A percentile compares a stretch with the other conserved stretches of the same genome.
Conservation (phyloP, 1,140 invertebrate genomes). For the Scaptomyza montana region DNA sequence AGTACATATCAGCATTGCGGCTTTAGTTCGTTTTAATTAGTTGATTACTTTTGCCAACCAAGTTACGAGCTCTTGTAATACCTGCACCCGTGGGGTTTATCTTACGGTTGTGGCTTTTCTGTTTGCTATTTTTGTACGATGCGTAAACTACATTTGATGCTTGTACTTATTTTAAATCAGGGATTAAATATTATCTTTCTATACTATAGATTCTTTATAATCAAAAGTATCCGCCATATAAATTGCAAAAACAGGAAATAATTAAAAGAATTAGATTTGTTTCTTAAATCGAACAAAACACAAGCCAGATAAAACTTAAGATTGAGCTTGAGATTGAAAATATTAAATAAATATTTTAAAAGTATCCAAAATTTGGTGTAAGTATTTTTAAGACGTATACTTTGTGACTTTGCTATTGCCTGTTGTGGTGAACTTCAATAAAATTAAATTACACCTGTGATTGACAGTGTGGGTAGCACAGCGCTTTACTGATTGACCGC, state of each 20-base stretch:
- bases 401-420: not conserved
- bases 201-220: too few species aligned
- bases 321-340: too few species aligned
- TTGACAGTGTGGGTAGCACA: slow-evolving; percentile 27
- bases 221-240: too few species aligned
- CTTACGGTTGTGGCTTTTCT: too few species aligned
- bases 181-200: too few species aligned
- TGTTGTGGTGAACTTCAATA: slow-evolving; percentile 24
- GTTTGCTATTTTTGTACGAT: not conserved
- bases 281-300: too few species aligned
- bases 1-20: slow-evolving; percentile 26
- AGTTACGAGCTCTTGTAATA: not conserved
- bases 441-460: slow-evolving; percentile 45
- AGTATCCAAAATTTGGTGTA: not conserved
- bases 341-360: too few species aligned
- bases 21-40: slow-evolving; percentile 30
- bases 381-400: slow-evolving; percentile 1
- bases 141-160: not conserved
- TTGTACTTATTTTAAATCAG: not conserved
- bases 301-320: too few species aligned
- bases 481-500: slow-evolving; percentile 25
- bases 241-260: too few species aligned
- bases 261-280: too few species aligned
- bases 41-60: slow-evolving; percentile 12
- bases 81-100: not conserved